phyloP scores from a whole-genome alignment of 1,140 invertebrate species.

The Ips nitidus region DNA sequence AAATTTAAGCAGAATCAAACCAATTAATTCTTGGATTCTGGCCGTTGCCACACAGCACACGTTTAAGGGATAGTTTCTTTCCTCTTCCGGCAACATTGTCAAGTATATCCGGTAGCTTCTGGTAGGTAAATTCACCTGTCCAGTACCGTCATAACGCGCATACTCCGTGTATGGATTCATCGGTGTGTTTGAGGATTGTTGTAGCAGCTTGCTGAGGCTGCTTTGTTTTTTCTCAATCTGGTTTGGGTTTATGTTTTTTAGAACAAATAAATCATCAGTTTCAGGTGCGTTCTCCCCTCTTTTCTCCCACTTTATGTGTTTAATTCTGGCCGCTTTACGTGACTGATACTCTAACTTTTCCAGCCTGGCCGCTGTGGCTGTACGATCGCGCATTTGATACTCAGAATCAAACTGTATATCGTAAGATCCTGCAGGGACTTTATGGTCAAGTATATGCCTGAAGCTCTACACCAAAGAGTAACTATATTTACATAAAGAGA shows the following conservation, averaged over 20 bases:
- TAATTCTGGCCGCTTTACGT: constrained; percentile 76
- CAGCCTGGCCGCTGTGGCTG: constrained; percentile 86
- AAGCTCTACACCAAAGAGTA: too few relatives aligned
- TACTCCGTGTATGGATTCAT: constrained; percentile 87
- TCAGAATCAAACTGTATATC: constrained; percentile 74
- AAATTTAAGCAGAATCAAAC: constrained; percentile 83
- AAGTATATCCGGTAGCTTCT: constrained; percentile 85
- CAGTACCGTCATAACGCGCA: constrained; percentile 85
- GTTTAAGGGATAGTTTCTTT: constrained; percentile 81
- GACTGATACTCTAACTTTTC: constrained; percentile 88
- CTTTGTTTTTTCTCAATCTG: constrained; percentile 54
- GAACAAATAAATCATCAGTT: constrained; percentile 67
- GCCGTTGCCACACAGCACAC: constrained; percentile 79
- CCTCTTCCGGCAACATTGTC: constrained; percentile 77
- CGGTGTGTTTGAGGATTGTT: constrained; percentile 71
- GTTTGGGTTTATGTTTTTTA: constrained; percentile 53
- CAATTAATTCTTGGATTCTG: constrained; percentile 90
- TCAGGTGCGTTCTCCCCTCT: constrained; percentile 41
- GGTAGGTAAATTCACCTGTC: constrained; percentile 72
- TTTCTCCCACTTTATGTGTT: constrained; percentile 76
- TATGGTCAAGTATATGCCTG: background rate
- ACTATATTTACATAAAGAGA: too few relatives aligned
- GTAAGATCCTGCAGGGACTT: constrained; percentile 59
- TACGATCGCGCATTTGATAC: constrained; percentile 74
- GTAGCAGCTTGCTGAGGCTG: constrained; percentile 70